phyloP scores from a whole-genome alignment of 2,888 invertebrate species.

The Sphinx pinastri region DNA sequence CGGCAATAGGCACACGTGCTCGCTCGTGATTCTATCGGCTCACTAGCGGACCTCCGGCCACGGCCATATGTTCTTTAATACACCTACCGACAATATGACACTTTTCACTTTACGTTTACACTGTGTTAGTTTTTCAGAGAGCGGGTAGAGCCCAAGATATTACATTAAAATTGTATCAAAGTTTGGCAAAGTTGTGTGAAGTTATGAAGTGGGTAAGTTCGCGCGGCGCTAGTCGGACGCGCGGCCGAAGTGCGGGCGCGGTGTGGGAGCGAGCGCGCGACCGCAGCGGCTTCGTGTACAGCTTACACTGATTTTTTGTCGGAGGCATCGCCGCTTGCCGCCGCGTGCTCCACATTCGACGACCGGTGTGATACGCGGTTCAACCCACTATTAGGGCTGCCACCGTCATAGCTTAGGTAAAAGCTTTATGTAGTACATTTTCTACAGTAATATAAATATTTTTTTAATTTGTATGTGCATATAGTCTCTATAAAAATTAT shows the following conservation, averaged over 20 bases:
- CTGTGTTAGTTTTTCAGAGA: slow-evolving; percentile 35
- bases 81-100: slow-evolving; percentile 65
- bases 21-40: slow-evolving; percentile 72
- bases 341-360: slow-evolving; percentile 79
- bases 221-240: slow-evolving; percentile 38
- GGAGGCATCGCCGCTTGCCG: slow-evolving; percentile 75
- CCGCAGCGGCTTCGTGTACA: slow-evolving; percentile 71
- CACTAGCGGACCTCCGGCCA: slow-evolving; percentile 71
- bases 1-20: slow-evolving; percentile 73
- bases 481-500: too few species aligned
- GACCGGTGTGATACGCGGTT: slow-evolving; percentile 77
- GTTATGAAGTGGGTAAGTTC: slow-evolving; percentile 1
- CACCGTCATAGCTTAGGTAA: slow-evolving; percentile 30
- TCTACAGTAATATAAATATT: neutral
- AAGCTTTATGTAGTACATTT: neutral
- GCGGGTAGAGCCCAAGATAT: neutral
- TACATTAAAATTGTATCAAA: neutral
- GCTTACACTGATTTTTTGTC: slow-evolving; percentile 83
- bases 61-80: slow-evolving; percentile 78
- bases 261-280: slow-evolving; percentile 64
- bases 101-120: slow-evolving; percentile 65
- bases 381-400: slow-evolving; percentile 57
- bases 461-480: too few species aligned
- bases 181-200: slow-evolving; percentile 29
- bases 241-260: slow-evolving; percentile 44